These are phyloP conservation scores for Eulithis prunata DNA, from an alignment of 2,888 invertebrate genomes.

Conservation along the genomic window DNA sequence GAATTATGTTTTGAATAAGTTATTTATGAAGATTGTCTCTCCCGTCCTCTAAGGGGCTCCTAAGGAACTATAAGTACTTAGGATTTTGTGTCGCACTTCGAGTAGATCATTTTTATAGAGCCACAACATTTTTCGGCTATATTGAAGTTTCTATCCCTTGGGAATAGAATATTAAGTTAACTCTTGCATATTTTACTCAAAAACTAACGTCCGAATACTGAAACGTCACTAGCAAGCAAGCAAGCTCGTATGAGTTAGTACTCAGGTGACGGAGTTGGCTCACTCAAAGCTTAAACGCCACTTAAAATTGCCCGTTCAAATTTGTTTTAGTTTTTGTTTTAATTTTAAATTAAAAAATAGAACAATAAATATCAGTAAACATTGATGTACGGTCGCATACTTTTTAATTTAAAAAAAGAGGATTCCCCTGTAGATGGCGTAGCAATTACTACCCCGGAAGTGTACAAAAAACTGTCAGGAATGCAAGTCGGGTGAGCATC, in stretches of 20 bases:
- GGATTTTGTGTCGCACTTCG: slow-evolving; percentile 10
- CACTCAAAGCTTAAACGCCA: too few species aligned
- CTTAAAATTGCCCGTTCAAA: too few species aligned
- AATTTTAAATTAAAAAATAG: too few species aligned
- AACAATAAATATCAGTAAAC: too few species aligned
- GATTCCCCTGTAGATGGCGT: background rate
- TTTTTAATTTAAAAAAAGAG: background rate
- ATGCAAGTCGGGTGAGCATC: slow-evolving; percentile 12
- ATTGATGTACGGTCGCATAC: too few species aligned
- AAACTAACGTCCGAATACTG: too few species aligned
- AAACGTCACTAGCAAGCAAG: too few species aligned
- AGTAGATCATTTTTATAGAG: slow-evolving; percentile 17
- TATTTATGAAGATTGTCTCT: slow-evolving; percentile 48
- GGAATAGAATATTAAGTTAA: too few species aligned
- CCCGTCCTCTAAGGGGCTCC: slow-evolving; percentile 13
- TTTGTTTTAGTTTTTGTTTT: too few species aligned
- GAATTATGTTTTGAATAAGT: slow-evolving; percentile 57
- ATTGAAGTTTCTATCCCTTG: background rate
- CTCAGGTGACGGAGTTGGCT: too few species aligned
- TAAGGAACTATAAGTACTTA: slow-evolving; percentile 3
- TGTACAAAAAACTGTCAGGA: slow-evolving; percentile 44
- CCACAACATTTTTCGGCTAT: background rate
- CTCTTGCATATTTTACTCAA: too few species aligned
- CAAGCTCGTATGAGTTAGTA: too few species aligned
- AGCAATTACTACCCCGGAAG: slow-evolving; percentile 37